These are phyloP conservation scores for Atractosteus spatula DNA, from an alignment of 2,113 vertebrate species.

Conservation along the genomic window DNA sequence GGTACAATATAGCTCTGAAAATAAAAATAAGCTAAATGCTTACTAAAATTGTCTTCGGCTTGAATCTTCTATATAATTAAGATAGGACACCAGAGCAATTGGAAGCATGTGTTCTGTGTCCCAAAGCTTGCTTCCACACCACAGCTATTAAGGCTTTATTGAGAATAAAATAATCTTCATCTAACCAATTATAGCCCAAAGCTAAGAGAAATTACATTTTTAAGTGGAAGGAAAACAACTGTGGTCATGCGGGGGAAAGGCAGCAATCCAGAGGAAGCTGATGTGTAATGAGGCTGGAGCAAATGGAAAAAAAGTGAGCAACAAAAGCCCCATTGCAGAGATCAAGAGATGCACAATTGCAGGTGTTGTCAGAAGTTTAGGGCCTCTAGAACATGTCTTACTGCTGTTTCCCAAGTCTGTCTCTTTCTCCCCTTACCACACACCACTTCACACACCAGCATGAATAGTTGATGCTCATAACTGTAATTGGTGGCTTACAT, in stretches of 20 bases:
- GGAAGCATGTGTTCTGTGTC: not conserved
- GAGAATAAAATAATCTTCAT: slow-evolving; percentile 36
- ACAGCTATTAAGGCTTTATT: slow-evolving; percentile 21
- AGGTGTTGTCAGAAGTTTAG: too few species aligned
- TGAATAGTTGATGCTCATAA: too few species aligned
- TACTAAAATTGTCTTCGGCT: not conserved
- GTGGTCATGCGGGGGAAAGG: slow-evolving; percentile 31
- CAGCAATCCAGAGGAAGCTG: slow-evolving; percentile 17
- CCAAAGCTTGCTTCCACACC: not conserved
- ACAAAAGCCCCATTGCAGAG: too few species aligned
- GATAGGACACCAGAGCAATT: slow-evolving; percentile 10
- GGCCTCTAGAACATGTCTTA: too few species aligned
- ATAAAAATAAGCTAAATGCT: too few species aligned
- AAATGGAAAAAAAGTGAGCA: slow-evolving; percentile 27
- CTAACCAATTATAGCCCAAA: slow-evolving; percentile 46
- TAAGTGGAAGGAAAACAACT: slow-evolving; percentile 33
- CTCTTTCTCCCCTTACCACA: too few species aligned
- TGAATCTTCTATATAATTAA: slow-evolving; percentile 21
- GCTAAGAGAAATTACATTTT: slow-evolving; percentile 44
- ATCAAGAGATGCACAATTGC: too few species aligned
- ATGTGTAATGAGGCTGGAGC: slow-evolving; percentile 12
- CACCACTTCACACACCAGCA: too few species aligned
- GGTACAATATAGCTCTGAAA: too few species aligned
- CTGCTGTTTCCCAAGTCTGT: too few species aligned
- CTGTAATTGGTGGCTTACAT: too few species aligned